phyloP scores from a whole-genome alignment of 2,888 invertebrate genomes.

The Amphipoea oculea region DNA sequence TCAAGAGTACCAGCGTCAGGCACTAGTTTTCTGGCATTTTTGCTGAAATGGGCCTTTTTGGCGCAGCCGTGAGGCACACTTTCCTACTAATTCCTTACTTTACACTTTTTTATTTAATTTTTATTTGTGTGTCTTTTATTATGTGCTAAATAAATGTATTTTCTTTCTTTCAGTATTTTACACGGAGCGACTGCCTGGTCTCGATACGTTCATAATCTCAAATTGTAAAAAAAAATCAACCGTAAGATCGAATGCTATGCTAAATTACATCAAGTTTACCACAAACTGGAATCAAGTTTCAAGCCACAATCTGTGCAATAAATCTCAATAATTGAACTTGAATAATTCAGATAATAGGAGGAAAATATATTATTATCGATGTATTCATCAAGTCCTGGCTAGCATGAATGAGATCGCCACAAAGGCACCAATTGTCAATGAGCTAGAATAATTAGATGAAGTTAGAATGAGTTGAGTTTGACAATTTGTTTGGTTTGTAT shows the following conservation, averaged over 20 bases:
- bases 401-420: conserved; percentile 35
- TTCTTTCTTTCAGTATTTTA: neutral
- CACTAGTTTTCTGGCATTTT: no score
- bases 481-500: neutral
- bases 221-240: neutral
- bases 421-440: conserved; percentile 11
- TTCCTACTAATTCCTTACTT: no score
- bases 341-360: conserved; percentile 58
- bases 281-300: neutral
- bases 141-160: no score
- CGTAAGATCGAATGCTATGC: no score
- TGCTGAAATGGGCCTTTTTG: no score
- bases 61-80: no score
- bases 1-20: neutral
- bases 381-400: conserved; percentile 48
- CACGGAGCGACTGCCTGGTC: neutral
- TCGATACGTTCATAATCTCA: no score
- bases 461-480: conserved; percentile 23
- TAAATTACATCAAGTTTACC: neutral
- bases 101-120: no score
- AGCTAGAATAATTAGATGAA: conserved; percentile 14
- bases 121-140: no score
- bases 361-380: conserved; percentile 65
- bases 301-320: conserved; percentile 20
- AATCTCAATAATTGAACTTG: conserved; percentile 62